Conservation (phyloP, 2,113 vertebrate species). For the Pyrgilauda ruficollis region DNA sequence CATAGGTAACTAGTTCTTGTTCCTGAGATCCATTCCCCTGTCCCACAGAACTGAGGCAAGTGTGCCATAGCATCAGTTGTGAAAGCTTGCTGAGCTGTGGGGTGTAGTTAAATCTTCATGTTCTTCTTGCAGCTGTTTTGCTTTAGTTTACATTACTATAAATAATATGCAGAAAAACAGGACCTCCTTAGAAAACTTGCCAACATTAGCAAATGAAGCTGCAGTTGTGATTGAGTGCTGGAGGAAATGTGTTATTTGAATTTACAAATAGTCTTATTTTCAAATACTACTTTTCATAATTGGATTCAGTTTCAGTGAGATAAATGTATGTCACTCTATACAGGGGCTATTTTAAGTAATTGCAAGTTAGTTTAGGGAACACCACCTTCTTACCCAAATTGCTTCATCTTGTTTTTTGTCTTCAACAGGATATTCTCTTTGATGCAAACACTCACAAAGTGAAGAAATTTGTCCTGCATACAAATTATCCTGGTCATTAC, state of each 20-base stretch:
- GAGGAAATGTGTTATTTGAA: not conserved
- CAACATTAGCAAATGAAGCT: not conserved
- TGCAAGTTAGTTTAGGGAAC: not conserved
- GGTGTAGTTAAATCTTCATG: not conserved
- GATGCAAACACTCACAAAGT: constrained; percentile 95
- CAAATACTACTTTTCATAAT: not conserved
- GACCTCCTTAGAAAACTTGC: not conserved
- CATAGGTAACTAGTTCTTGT: not conserved
- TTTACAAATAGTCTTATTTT: not conserved
- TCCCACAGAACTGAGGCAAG: not conserved
- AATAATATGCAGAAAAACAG: not conserved
- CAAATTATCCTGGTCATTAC: constrained; percentile 98
- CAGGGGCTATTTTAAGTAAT: not conserved
- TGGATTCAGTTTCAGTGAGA: not conserved
- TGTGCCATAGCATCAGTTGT: not conserved
- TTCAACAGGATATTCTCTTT: constrained; percentile 91
- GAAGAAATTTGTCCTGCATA: constrained; percentile 98
- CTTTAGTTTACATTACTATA: not conserved
- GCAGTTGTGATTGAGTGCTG: not conserved
- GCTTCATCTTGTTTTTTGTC: not conserved
- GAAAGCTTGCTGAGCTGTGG: not conserved
- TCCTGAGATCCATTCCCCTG: not conserved
- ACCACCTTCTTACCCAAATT: not conserved
- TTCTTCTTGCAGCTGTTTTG: not conserved
- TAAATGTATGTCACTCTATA: not conserved